Evolutionary conservation across 2,797 vertebrate genomes (phyloP).

Genomic region (Rhynchonycteris naso): DNA sequence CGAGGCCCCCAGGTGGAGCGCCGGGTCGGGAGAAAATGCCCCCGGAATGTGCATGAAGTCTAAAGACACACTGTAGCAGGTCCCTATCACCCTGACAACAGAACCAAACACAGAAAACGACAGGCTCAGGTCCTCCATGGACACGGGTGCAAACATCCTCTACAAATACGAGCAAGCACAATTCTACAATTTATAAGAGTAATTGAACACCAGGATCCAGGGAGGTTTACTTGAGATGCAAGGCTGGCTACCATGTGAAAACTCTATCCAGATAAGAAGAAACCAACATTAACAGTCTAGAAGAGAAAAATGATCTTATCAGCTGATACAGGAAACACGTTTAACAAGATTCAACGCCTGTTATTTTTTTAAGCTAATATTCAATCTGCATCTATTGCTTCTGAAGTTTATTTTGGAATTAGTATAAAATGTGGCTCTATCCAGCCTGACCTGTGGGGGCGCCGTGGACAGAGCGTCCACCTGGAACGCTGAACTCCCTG

Average conservation of each 20-base stretch:
- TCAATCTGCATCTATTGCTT: not conserved
- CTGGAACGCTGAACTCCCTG: no score
- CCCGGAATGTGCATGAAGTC: not conserved
- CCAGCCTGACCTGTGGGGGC: no score
- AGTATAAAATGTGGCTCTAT: not conserved
- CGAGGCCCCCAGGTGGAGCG: not conserved
- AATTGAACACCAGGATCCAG: not conserved
- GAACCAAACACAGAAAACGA: not conserved
- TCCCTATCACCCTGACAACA: not conserved
- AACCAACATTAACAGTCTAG: not conserved
- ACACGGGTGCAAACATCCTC: no score
- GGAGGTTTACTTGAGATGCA: not conserved
- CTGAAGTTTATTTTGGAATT: not conserved
- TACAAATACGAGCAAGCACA: no score
- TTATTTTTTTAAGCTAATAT: not conserved
- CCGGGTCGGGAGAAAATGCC: not conserved
- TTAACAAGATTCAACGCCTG: not conserved
- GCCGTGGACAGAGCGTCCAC: no score
- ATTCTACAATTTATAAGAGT: not conserved
- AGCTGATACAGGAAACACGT: not conserved
- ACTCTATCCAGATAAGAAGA: not conserved
- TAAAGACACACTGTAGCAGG: not conserved
- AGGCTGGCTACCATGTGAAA: not conserved
- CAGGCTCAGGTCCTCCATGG: no score
- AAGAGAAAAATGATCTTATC: not conserved